A percentile compares a stretch with the other conserved stretches of the same genome.
phyloP scores from a whole-genome alignment of 2,113 vertebrate genomes.

The Cnemophilus loriae region DNA sequence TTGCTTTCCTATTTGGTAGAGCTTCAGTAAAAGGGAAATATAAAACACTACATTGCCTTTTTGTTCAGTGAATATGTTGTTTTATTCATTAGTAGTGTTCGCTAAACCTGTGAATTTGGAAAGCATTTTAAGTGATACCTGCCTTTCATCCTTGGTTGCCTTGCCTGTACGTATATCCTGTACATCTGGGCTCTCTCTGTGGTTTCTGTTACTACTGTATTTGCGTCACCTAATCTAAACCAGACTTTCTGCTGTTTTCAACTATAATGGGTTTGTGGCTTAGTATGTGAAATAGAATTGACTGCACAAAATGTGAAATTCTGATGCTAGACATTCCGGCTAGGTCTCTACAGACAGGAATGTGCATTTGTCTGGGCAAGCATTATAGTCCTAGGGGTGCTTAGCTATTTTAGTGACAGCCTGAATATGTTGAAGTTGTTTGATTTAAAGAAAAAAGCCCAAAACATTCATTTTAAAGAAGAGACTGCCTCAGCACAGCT shows the following conservation, averaged over 20 bases:
- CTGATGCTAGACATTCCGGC: conserved; percentile 77
- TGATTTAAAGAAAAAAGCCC: neutral
- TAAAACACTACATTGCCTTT: neutral
- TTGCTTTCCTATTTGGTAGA: neutral
- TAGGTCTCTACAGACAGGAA: conserved; percentile 76
- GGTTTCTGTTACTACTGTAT: conserved; percentile 59
- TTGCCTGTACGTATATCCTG: neutral
- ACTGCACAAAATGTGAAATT: conserved; percentile 70
- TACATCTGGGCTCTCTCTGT: conserved; percentile 6
- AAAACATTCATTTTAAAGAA: neutral
- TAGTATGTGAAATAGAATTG: conserved; percentile 71
- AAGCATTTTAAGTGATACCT: neutral
- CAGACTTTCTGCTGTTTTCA: conserved; percentile 70
- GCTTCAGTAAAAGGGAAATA: neutral
- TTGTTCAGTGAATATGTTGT: neutral
- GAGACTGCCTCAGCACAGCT: neutral
- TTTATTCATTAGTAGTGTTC: neutral
- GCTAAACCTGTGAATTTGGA: neutral
- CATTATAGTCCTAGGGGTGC: conserved; percentile 62
- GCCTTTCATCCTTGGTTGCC: neutral
- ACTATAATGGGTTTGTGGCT: conserved; percentile 62
- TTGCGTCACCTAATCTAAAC: conserved; percentile 74
- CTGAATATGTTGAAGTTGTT: conserved; percentile 4
- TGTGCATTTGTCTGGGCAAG: conserved; percentile 78
- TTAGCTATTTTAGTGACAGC: conserved; percentile 59